Evolutionary conservation across 2,797 vertebrate species (phyloP), one percentile per base, ranked within the genome.

Genomic region (Apodemus agrarius): DNA sequence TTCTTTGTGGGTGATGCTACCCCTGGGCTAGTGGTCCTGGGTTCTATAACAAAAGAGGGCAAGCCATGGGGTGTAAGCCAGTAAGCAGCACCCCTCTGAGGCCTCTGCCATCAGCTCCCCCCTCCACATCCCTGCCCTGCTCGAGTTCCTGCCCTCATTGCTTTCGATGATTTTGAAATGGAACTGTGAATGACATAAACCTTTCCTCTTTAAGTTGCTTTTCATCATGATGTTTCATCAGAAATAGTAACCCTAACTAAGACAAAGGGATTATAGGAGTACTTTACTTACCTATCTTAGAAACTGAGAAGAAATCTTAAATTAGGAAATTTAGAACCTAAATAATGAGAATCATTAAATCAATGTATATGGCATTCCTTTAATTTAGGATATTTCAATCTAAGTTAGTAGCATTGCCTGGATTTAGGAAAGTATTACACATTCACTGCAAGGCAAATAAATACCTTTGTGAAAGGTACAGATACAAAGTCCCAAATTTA

Each of bases 361-460:
- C 84, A 87, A n/a, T 72, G 46, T 72, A 24, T 72, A 86, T 26
- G 21, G 31, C 34, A 21, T 72, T 72, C 29, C 21, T 90, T 85
- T 90, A 85, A 93, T 72, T 93, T 40, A 85, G 34, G 46, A 92
- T 52, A 93, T 87, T 89, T 96, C 80, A 65, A 86, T 80, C 22
- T 81, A 89, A 96, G 63, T 91, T 89, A 74, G 67, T 82, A 52
- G 67, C 78, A 91, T 37, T n/a, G 46, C 29, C 31, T 19, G 17
- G 22, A 57, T 57, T 91, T 93, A 65, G 61, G 40, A 88, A 82
- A 91, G 21, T 0, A 74, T 74, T 92, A 76, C 4, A 82, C 19
- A 92, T 46, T 80, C 59, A 40, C 31, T 84, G 17, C 84, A 7
- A 84, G 3, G 19, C 54, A 76, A 93, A 92, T 9, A 90, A 93